Percentiles rank a stretch among this genome's conserved stretches.
Evolutionary conservation across 1,140 invertebrate species (phyloP).

Genomic region (Phocides pigmalion): DNA sequence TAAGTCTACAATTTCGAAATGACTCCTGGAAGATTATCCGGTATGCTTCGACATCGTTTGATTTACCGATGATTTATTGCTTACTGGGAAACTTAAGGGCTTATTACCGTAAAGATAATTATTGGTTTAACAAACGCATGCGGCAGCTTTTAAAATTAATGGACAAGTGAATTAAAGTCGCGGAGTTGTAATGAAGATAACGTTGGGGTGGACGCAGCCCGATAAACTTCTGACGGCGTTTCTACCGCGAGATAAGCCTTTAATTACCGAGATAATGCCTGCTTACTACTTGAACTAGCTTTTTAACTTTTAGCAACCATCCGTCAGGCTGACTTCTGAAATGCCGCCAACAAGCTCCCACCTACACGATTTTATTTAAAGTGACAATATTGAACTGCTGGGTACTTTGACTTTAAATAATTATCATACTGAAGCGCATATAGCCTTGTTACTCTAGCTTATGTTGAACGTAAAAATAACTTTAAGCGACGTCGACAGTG

Average conservation of each 20-base stretch:
- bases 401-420: neutral
- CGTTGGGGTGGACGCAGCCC: conserved; percentile 55
- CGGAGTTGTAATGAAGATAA: conserved; percentile 78
- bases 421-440: too few relatives aligned
- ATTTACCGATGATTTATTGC: conserved; percentile 67
- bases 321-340: conserved; percentile 29
- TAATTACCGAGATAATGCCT: conserved; percentile 73
- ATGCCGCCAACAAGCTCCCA: conserved; percentile 22
- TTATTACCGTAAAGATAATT: conserved; percentile 72
- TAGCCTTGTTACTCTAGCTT: too few relatives aligned
- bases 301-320: conserved; percentile 46
- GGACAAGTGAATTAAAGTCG: conserved; percentile 75
- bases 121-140: conserved; percentile 68
- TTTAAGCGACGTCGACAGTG: too few relatives aligned
- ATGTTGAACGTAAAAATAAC: too few relatives aligned
- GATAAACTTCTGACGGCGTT: conserved; percentile 75
- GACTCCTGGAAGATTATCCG: conserved; percentile 45
- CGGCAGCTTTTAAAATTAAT: conserved; percentile 78
- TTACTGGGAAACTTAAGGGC: conserved; percentile 52
- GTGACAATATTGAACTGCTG: conserved; percentile 10
- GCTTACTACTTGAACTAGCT: conserved; percentile 50
- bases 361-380: conserved; percentile 23
- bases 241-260: conserved; percentile 66
- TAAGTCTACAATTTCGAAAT: conserved; percentile 58
- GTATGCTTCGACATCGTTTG: conserved; percentile 54